Conservation (phyloP, 2,888 invertebrate genomes). For the Rotaria socialis region DNA sequence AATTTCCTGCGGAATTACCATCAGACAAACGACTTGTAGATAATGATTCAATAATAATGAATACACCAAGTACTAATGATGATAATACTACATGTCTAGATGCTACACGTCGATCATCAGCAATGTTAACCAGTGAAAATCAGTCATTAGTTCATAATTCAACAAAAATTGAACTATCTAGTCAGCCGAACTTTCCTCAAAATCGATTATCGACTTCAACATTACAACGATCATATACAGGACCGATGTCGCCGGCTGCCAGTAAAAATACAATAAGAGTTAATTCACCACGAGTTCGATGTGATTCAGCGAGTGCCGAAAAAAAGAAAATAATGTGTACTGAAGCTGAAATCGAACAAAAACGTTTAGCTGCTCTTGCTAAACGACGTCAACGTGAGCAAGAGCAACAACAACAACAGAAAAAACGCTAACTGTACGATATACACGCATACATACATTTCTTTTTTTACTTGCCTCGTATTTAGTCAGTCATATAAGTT, state of each 20-base stretch:
- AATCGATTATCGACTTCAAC: not conserved
- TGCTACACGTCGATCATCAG: not conserved
- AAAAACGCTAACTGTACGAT: not conserved
- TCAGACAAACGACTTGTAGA: not conserved
- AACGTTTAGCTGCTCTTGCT: constrained; percentile 12
- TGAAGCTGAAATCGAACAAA: constrained; percentile 4
- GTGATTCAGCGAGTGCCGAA: not conserved
- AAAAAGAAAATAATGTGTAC: not conserved
- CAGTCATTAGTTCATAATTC: not conserved
- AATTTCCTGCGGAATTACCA: constrained; percentile 1
- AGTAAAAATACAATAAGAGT: not conserved
- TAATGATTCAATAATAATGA: not conserved
- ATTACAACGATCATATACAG: constrained; percentile 14
- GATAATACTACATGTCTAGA: constrained; percentile 8
- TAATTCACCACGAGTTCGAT: not conserved
- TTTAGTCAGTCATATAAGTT: not conserved
- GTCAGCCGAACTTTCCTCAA: not conserved
- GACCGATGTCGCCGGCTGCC: not conserved
- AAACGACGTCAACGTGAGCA: constrained; percentile 14
- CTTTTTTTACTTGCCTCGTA: not conserved
- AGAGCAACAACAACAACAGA: not conserved
- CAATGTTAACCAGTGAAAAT: not conserved
- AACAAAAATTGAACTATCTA: constrained; percentile 10
- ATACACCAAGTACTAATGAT: not conserved
- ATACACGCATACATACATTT: not conserved